phyloP scores from a whole-genome alignment of 2,113 vertebrate genomes.

The Columba livia region DNA sequence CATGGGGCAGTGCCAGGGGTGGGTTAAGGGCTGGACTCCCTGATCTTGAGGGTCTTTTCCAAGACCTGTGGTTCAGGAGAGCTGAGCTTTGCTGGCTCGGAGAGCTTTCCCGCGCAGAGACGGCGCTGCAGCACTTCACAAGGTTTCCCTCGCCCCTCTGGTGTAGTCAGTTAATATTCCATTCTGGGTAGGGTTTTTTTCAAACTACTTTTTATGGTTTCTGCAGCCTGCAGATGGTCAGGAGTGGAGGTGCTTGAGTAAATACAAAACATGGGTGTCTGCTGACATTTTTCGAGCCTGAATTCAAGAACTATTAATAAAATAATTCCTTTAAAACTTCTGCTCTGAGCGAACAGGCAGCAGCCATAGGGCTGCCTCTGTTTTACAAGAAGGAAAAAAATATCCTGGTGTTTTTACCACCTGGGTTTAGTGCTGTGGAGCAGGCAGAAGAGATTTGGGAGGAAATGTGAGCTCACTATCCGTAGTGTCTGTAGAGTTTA shows the following conservation, averaged over 20 bases:
- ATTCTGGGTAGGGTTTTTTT: background rate
- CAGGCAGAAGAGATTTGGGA: background rate
- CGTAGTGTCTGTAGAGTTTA: no score
- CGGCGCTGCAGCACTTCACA: background rate
- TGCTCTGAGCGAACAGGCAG: fast-evolving
- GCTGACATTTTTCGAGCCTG: background rate
- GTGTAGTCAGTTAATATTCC: background rate
- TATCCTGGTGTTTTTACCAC: background rate
- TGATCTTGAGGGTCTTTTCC: no score
- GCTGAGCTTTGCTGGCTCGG: background rate
- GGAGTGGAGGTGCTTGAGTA: background rate
- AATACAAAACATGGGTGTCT: background rate
- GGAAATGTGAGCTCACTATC: background rate
- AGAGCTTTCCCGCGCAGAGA: fast-evolving
- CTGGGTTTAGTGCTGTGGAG: background rate
- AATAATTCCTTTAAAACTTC: background rate
- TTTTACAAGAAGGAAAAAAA: background rate
- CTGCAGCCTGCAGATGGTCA: background rate
- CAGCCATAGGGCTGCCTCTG: background rate
- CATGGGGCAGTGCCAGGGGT: no score
- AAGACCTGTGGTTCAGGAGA: background rate
- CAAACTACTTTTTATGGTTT: background rate
- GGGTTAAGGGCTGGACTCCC: no score
- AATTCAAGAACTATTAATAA: background rate
- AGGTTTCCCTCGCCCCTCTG: background rate